These are phyloP conservation scores for Arothron firmamentum DNA, from an alignment of 2,113 vertebrate species.

Conservation along the genomic window DNA sequence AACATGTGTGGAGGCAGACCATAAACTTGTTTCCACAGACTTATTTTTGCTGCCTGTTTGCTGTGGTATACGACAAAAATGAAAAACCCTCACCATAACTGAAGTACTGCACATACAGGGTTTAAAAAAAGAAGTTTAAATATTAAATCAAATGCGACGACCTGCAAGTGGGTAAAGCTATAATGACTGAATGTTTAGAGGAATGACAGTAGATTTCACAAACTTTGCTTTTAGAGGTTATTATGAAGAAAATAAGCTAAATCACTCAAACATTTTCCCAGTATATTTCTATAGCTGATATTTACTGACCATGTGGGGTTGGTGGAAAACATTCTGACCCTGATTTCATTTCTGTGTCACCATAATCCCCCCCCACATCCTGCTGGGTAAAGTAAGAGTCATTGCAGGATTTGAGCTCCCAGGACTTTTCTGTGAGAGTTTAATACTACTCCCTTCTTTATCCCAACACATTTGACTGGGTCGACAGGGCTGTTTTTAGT, in stretches of 20 bases:
- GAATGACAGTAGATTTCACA: no score
- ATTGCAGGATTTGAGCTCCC: neutral
- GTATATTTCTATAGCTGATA: no score
- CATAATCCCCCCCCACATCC: slow-evolving; percentile 28
- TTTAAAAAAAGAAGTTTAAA: neutral
- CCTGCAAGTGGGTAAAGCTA: no score
- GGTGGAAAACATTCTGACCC: slow-evolving; percentile 22
- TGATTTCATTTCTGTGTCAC: slow-evolving; percentile 17
- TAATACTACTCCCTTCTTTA: neutral
- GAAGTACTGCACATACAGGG: slow-evolving; percentile 15
- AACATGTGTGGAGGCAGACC: slow-evolving; percentile 59
- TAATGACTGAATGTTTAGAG: no score
- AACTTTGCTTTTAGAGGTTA: no score
- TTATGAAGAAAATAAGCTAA: no score
- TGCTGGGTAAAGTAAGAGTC: slow-evolving; percentile 29
- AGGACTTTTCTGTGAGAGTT: no score
- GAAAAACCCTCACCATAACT: slow-evolving; percentile 9
- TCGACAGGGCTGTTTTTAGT: neutral
- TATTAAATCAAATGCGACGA: no score
- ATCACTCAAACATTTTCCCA: no score
- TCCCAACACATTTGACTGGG: neutral
- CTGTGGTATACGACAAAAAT: slow-evolving; percentile 16
- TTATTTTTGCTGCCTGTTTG: slow-evolving; percentile 55
- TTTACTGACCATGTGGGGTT: neutral
- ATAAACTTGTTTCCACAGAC: slow-evolving; percentile 48